phyloP scores from a whole-genome alignment of 2,113 vertebrate genomes.

The Gallinago media region DNA sequence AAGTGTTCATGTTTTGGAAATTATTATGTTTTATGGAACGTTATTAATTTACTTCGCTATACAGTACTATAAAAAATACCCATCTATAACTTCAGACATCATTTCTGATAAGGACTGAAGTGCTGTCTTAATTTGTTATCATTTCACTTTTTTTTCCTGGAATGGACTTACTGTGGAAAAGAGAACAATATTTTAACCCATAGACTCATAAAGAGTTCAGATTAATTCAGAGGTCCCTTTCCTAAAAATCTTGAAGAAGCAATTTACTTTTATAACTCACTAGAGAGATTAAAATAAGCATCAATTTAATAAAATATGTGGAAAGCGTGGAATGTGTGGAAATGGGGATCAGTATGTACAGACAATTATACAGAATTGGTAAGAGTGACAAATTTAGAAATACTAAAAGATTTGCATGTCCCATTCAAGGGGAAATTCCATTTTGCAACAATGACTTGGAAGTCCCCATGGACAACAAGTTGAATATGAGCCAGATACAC shows the following conservation, averaged over 20 bases:
- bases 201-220: neutral
- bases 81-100: neutral
- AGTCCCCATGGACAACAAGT: neutral
- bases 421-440: neutral
- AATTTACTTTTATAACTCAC: neutral
- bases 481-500: neutral
- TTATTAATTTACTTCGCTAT: neutral
- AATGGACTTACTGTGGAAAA: neutral
- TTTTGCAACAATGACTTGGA: neutral
- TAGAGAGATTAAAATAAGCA: neutral
- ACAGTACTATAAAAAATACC: neutral
- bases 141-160: neutral
- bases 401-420: neutral
- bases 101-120: neutral
- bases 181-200: neutral
- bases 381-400: neutral
- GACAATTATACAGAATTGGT: neutral
- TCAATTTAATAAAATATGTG: neutral
- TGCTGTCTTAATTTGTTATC: neutral
- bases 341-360: neutral
- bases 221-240: neutral
- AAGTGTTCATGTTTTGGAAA: neutral
- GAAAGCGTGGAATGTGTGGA: neutral
- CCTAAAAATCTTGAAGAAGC: neutral
- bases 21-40: neutral